phyloP scores from a whole-genome alignment of 2,888 invertebrate species.

The Carterocephalus palaemon region DNA sequence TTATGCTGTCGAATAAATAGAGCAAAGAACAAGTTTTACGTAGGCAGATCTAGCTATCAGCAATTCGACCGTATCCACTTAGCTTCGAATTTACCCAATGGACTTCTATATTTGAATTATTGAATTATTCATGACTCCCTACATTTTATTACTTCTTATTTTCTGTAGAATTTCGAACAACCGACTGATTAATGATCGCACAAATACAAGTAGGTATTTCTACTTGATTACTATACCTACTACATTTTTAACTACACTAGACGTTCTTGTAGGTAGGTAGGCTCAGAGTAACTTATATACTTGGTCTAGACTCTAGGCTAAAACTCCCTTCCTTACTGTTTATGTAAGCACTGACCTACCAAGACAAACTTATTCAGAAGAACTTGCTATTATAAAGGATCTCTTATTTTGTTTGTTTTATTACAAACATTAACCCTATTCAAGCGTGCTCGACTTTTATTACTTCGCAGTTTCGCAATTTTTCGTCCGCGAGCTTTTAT shows the following conservation, averaged over 20 bases:
- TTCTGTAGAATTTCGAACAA: too few relatives aligned
- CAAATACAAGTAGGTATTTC: too few relatives aligned
- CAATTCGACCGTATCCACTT: conserved; percentile 28
- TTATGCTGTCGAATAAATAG: conserved; percentile 4
- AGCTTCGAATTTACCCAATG: conserved; percentile 43
- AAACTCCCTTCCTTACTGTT: background rate
- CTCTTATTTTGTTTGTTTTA: conserved; percentile 13
- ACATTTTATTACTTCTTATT: too few relatives aligned
- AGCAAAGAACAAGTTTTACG: conserved; percentile 20
- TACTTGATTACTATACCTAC: too few relatives aligned
- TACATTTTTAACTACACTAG: too few relatives aligned
- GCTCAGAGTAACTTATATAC: too few relatives aligned
- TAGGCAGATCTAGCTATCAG: conserved; percentile 32
- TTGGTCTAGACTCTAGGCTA: too few relatives aligned
- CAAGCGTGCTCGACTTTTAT: conserved; percentile 17
- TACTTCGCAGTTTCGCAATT: conserved; percentile 18
- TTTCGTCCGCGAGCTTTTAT: conserved; percentile 20
- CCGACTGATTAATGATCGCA: too few relatives aligned
- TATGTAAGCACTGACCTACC: background rate
- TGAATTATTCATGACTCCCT: too few relatives aligned
- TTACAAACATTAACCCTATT: conserved; percentile 22
- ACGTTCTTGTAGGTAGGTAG: too few relatives aligned
- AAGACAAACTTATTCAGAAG: background rate
- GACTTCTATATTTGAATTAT: conserved; percentile 58
- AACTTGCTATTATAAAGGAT: conserved; percentile 6